Evolutionary conservation across 2,888 invertebrate genomes (phyloP).

Genomic region (Macropis europaea): DNA sequence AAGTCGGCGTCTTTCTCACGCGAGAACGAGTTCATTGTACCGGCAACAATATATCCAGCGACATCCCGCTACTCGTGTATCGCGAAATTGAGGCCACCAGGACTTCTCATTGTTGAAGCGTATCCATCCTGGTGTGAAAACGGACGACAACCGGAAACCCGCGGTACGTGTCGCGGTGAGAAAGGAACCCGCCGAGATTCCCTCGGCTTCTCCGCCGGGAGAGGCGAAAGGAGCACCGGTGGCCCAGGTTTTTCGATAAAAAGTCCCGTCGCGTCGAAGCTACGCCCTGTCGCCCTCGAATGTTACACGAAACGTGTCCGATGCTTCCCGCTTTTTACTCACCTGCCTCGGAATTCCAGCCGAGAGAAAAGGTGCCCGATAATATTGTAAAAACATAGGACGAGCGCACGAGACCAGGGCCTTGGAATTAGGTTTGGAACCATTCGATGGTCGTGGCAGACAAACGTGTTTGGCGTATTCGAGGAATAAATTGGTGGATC

Average conservation of each 20-base stretch:
- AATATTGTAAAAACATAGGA: neutral
- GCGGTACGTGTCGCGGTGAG: slow-evolving; percentile 30
- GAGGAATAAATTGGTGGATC: slow-evolving; percentile 10
- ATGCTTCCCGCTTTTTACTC: neutral
- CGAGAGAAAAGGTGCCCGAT: neutral
- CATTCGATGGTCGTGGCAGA: slow-evolving; percentile 10
- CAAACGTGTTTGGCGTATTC: slow-evolving; percentile 10
- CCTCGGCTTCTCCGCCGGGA: neutral
- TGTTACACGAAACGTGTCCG: neutral
- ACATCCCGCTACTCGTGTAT: slow-evolving; percentile 20
- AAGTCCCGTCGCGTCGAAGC: slow-evolving; percentile 28
- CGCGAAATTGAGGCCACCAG: slow-evolving; percentile 46
- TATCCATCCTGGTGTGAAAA: slow-evolving; percentile 50
- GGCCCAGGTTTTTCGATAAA: slow-evolving; percentile 25
- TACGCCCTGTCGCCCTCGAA: neutral
- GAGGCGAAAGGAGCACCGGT: slow-evolving; percentile 21
- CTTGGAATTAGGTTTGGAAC: slow-evolving; percentile 26
- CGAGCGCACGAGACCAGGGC: no score
- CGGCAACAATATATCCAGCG: slow-evolving; percentile 20
- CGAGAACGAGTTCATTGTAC: slow-evolving; percentile 22
- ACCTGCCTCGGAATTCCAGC: slow-evolving; percentile 17
- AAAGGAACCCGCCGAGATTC: slow-evolving; percentile 11
- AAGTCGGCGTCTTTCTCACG: slow-evolving; percentile 1
- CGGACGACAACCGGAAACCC: slow-evolving; percentile 45
- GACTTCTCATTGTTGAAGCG: slow-evolving; percentile 33